These are phyloP conservation scores for Ephestia elutella DNA, from an alignment of 1,140 invertebrate species.

Conservation along the genomic window DNA sequence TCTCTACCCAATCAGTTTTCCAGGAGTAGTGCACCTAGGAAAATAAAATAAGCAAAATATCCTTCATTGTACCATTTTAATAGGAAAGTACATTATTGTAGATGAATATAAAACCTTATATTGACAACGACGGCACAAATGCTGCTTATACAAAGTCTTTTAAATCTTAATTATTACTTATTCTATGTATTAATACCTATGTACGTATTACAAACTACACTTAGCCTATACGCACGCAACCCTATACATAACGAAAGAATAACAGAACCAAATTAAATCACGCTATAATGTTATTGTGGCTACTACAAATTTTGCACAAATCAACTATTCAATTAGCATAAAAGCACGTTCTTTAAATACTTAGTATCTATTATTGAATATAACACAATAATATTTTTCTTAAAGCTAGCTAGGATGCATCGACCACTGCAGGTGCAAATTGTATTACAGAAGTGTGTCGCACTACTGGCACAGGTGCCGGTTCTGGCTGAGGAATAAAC, in stretches of 20 bases:
- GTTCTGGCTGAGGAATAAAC: constrained; percentile 77
- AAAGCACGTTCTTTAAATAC: constrained; percentile 16
- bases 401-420: constrained; percentile 41
- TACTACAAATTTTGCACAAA: constrained; percentile 23
- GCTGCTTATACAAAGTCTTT: constrained; percentile 44
- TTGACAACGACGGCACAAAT: constrained; percentile 44
- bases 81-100: constrained; percentile 11
- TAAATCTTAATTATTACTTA: constrained; percentile 18
- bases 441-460: constrained; percentile 87
- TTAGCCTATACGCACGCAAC: background rate
- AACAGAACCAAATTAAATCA: constrained; percentile 12
- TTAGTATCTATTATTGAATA: background rate
- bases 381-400: background rate
- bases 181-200: constrained; percentile 10
- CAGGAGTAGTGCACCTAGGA: no score
- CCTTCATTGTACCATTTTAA: constrained; percentile 5
- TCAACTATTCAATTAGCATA: constrained; percentile 41
- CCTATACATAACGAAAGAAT: background rate
- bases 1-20: no score
- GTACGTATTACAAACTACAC: background rate
- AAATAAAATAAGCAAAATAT: background rate
- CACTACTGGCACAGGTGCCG: constrained; percentile 44
- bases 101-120: constrained; percentile 47
- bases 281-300: constrained; percentile 28
- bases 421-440: constrained; percentile 79